Conservation (phyloP, 2,113 vertebrate genomes). For the Phoxinus phoxinus region DNA sequence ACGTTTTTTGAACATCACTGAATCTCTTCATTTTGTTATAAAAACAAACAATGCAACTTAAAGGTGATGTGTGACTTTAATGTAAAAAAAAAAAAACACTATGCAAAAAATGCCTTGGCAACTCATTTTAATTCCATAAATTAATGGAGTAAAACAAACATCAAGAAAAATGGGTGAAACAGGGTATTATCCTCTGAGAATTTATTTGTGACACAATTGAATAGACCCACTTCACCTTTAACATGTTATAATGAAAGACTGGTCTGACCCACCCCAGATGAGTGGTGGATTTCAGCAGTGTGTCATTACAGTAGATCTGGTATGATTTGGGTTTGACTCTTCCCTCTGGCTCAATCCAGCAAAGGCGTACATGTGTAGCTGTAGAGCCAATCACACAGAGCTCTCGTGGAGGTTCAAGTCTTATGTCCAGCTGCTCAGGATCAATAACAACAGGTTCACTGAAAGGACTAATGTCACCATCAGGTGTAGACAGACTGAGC, state of each 20-base stretch:
- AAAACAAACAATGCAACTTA: neutral
- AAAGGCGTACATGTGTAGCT: slow-evolving; percentile 59
- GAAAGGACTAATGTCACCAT: slow-evolving; percentile 59
- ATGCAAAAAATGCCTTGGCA: neutral
- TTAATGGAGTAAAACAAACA: neutral
- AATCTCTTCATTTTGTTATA: too few relatives aligned
- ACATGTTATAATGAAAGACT: neutral
- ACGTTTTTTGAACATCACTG: too few relatives aligned
- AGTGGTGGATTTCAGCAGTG: slow-evolving; percentile 55
- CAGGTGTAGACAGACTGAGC: slow-evolving; percentile 59
- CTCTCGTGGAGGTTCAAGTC: slow-evolving; percentile 51
- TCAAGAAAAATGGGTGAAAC: neutral
- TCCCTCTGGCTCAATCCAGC: slow-evolving; percentile 59
- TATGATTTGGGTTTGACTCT: slow-evolving; percentile 51
- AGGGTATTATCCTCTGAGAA: neutral
- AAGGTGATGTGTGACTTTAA: neutral
- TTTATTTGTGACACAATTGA: neutral
- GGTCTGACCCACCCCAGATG: slow-evolving; percentile 46
- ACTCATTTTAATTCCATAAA: neutral
- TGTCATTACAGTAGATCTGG: slow-evolving; percentile 52
- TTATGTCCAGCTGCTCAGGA: slow-evolving; percentile 22
- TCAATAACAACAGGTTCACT: slow-evolving; percentile 56
- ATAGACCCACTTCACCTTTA: neutral
- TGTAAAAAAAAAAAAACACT: neutral
- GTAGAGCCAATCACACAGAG: slow-evolving; percentile 62